phyloP scores from a whole-genome alignment of 2,888 invertebrate genomes.

The Conistra vaccinii region DNA sequence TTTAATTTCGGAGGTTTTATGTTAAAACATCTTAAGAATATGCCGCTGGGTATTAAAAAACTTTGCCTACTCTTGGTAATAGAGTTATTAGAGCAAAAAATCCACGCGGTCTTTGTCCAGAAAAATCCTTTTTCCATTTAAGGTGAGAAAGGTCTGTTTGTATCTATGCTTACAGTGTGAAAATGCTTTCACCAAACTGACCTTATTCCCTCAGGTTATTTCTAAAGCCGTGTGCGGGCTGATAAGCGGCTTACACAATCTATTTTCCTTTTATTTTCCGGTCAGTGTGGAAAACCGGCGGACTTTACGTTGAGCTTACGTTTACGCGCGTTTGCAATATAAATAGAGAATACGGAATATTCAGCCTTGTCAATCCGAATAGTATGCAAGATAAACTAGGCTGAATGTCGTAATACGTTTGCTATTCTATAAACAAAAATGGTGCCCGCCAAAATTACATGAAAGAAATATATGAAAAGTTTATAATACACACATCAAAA shows the following conservation, averaged over 20 bases:
- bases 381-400: slow-evolving; percentile 46
- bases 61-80: slow-evolving; percentile 9
- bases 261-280: slow-evolving; percentile 55
- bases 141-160: slow-evolving; percentile 30
- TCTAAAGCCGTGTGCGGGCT: slow-evolving; percentile 32
- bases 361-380: slow-evolving; percentile 45
- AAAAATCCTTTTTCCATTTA: slow-evolving; percentile 33
- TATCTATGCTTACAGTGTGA: slow-evolving; percentile 50
- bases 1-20: slow-evolving; percentile 49
- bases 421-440: slow-evolving; percentile 48
- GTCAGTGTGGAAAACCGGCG: slow-evolving; percentile 29
- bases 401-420: slow-evolving; percentile 48
- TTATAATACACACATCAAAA: too few species aligned
- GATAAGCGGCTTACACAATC: slow-evolving; percentile 57
- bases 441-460: slow-evolving; percentile 54
- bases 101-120: neutral
- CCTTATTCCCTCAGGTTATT: slow-evolving; percentile 51
- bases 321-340: slow-evolving; percentile 44
- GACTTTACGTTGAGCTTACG: slow-evolving; percentile 29
- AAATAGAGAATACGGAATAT: slow-evolving; percentile 35
- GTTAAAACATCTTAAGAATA: slow-evolving; percentile 35
- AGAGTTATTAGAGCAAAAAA: slow-evolving; percentile 33
- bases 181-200: slow-evolving; percentile 48
- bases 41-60: slow-evolving; percentile 31
- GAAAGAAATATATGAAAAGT: slow-evolving; percentile 54